Evolutionary conservation across 2,888 invertebrate species (phyloP), one percentile per base, ranked within the genome.

Genomic region (Cheilosia pagana): DNA sequence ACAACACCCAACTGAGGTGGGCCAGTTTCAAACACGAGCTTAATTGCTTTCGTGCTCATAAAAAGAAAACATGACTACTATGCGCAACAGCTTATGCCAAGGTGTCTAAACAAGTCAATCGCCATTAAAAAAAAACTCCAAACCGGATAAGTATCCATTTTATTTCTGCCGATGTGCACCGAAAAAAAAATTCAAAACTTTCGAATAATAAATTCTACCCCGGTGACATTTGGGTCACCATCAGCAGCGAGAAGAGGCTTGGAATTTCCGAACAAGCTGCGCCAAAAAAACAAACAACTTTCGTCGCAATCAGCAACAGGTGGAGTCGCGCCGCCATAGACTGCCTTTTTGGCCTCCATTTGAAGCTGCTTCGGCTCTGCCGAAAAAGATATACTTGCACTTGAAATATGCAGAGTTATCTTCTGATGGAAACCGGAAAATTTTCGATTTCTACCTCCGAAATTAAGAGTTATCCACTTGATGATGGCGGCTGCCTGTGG

Each of bases 391-490:
- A 68, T 68, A 68, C 68, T 62, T 52, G 68, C 39, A 62, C 60
- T 77, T 53, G 31, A 53, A 68, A 75, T 62, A 53, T 21, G n/a
- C n/a, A n/a, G n/a, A 62, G 23, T 19, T 31, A 45, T 16, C 12
- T 21, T 19, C 21, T 16, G 52, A 50, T 67, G 52, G 41, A 45
- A 83, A 83, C 83, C 83, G 83, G 83, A 78, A 78, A 74, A 52
- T 83, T 83, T 83, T 83, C 83, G 74, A 74, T 83, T 83, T 83
- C 83, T 63, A 65, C 68, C 48, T 48, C 78, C 59, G 83, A 83
- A 83, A 83, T 65, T 53, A 83, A 83, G 53, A 83, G 83, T 83
- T 74, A 39, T 55, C 60, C 77, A 72, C 62, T 55, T 45, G 39
- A 19, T 39, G 59, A 39, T 19, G 28, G 8, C 19, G 23, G n/a